Percentiles rank a stretch among this genome's conserved stretches.
phyloP scores from a whole-genome alignment of 2,797 vertebrate genomes.

The Crypturellus tataupa region DNA sequence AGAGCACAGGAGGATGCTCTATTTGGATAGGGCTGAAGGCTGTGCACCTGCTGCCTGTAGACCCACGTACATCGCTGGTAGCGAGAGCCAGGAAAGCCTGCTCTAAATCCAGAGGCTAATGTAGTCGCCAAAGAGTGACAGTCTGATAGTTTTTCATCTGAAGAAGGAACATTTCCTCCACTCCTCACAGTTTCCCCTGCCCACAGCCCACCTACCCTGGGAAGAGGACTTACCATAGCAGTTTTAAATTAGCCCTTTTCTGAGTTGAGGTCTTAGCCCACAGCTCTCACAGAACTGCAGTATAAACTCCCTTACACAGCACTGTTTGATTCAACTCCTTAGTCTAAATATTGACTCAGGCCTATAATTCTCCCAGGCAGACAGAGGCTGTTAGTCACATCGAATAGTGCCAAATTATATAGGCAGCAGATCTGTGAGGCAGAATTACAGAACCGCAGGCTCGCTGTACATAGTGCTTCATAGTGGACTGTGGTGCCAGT shows the following conservation, averaged over 20 bases:
- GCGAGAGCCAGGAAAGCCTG: accelerated
- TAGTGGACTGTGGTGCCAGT: conserved; percentile 12
- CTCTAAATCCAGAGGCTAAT: not conserved
- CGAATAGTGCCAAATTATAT: conserved; percentile 59
- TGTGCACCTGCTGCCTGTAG: not conserved
- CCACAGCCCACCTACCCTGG: not conserved
- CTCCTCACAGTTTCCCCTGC: not conserved
- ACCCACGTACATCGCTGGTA: accelerated
- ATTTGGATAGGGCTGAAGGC: not conserved
- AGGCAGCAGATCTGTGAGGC: conserved; percentile 12
- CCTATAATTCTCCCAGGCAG: conserved; percentile 33
- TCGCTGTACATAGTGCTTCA: conserved; percentile 34
- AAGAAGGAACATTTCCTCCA: not conserved
- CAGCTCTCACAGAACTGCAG: not conserved
- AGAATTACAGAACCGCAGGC: conserved; percentile 20
- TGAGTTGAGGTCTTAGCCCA: not conserved
- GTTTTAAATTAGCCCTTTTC: conserved; percentile 18
- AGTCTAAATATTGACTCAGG: conserved; percentile 63
- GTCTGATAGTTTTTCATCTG: not conserved
- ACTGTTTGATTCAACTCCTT: conserved; percentile 21
- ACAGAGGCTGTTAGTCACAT: conserved; percentile 67
- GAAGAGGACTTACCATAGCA: not conserved
- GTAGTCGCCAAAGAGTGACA: not conserved
- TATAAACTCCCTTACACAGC: conserved; percentile 36
- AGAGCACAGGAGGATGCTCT: not conserved